Evolutionary conservation across 2,888 invertebrate species (phyloP).

Genomic region (Heterodera filipjevi): DNA sequence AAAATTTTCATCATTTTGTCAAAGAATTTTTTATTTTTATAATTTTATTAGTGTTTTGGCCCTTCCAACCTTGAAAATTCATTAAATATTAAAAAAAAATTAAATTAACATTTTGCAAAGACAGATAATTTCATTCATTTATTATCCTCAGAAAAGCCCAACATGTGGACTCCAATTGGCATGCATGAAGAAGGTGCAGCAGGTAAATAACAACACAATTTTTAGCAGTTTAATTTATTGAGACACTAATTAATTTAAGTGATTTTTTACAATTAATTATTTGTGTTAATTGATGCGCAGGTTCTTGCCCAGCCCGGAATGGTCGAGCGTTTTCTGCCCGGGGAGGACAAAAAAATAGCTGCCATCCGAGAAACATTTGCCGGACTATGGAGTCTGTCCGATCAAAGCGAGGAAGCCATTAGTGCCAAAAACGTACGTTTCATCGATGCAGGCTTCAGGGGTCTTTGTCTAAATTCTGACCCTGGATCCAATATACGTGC

Average conservation of each 20-base stretch:
- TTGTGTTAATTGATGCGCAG: constrained; percentile 71
- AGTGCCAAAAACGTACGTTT: constrained; percentile 50
- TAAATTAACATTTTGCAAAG: no score
- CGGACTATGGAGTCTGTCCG: constrained; percentile 84
- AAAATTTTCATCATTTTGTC: no score
- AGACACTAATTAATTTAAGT: no score
- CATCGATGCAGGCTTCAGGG: background rate
- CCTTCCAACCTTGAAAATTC: no score
- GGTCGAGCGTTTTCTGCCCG: constrained; percentile 74
- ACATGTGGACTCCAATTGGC: constrained; percentile 81
- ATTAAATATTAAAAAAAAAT: no score
- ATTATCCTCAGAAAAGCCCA: constrained; percentile 85
- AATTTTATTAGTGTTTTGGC: no score
- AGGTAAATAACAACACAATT: constrained; percentile 36
- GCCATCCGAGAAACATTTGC: constrained; percentile 78
- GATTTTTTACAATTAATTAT: no score
- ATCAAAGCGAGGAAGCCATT: constrained; percentile 46
- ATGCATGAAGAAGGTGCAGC: constrained; percentile 69
- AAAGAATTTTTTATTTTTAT: no score
- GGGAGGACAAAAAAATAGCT: constrained; percentile 72
- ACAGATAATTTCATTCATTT: no score
- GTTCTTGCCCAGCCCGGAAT: constrained; percentile 78
- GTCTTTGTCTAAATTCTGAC: no score
- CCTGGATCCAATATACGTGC: no score
- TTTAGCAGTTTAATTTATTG: background rate